These are phyloP conservation scores for Prionailurus viverrinus DNA, from an alignment of 2,113 vertebrate species.

Conservation along the genomic window DNA sequence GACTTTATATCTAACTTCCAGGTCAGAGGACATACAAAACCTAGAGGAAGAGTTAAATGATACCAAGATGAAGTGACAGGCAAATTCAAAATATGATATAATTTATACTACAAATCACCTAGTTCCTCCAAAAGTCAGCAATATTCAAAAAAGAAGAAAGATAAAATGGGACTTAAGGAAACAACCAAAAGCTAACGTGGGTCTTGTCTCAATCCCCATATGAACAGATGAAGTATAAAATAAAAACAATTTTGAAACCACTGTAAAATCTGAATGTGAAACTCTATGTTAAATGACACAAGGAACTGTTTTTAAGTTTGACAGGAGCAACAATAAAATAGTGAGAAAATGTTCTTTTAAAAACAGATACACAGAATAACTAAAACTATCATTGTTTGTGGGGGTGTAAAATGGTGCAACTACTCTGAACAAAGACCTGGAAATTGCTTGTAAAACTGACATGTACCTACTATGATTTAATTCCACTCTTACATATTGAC, in stretches of 20 bases:
- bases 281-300: background rate
- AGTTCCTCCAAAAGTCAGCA: background rate
- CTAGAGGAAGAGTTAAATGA: slow-evolving; percentile 22
- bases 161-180: slow-evolving; percentile 36
- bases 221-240: slow-evolving; percentile 52
- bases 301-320: slow-evolving; percentile 46
- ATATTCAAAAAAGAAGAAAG: background rate
- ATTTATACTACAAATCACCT: slow-evolving; percentile 31
- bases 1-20: background rate
- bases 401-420: no score
- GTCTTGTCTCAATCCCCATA: background rate
- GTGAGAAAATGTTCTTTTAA: background rate
- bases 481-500: no score
- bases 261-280: background rate
- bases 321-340: background rate
- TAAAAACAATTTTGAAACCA: slow-evolving; percentile 1
- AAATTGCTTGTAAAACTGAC: no score
- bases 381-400: no score
- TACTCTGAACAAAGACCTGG: no score
- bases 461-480: no score
- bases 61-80: background rate
- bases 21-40: background rate
- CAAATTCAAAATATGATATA: slow-evolving; percentile 23
- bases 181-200: background rate
- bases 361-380: background rate